Conservation (phyloP, 2,113 vertebrate species). For the Eolophus roseicapilla region DNA sequence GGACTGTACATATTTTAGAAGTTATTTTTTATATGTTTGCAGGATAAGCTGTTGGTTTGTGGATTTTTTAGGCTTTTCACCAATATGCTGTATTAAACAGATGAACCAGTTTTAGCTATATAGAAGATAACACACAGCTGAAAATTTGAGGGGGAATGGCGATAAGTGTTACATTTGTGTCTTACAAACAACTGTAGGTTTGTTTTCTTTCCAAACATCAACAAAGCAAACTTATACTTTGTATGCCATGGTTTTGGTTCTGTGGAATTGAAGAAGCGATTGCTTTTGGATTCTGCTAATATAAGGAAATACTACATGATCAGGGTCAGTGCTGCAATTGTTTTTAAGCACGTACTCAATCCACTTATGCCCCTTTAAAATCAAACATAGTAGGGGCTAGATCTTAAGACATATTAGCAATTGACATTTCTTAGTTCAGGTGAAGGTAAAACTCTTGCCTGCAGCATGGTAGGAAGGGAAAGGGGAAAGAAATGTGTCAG, state of each 20-base stretch:
- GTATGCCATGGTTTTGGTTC: rapidly evolving
- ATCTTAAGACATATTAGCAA: not conserved
- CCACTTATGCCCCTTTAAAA: not conserved
- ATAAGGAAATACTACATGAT: not conserved
- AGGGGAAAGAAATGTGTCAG: not conserved
- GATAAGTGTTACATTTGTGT: not conserved
- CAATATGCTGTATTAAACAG: not conserved
- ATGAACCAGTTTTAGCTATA: not conserved
- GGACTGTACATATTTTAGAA: not conserved
- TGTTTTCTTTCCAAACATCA: not conserved
- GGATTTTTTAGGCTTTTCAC: not conserved
- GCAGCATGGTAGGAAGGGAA: not conserved
- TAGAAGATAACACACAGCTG: not conserved
- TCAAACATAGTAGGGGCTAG: not conserved
- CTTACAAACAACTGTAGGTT: not conserved
- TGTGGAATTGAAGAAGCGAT: not conserved
- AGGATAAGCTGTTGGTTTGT: not conserved
- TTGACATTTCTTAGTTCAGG: not conserved
- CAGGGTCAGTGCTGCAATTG: not conserved
- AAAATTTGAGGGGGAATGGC: not conserved
- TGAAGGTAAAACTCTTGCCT: not conserved
- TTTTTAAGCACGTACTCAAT: not conserved
- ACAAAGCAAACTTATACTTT: not conserved
- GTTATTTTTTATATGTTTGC: not conserved
- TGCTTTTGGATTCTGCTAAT: not conserved